A percentile compares a stretch with the other conserved stretches of the same genome.
These are phyloP conservation scores for Willowsia nigromaculata DNA, from an alignment of 2,888 invertebrate genomes.

Conservation along the genomic window DNA sequence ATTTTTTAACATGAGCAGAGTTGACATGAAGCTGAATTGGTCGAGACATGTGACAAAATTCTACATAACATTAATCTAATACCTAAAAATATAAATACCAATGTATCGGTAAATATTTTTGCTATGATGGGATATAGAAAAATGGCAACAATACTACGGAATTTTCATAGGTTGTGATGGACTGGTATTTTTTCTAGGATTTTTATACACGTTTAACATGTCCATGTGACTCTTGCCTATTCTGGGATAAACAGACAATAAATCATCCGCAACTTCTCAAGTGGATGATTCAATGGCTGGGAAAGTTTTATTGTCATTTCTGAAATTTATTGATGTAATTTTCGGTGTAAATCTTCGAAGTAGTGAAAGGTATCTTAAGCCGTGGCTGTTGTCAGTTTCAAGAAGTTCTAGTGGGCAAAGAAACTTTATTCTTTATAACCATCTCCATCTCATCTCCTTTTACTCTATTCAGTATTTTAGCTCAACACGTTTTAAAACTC, in stretches of 20 bases:
- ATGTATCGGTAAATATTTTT: too few relatives aligned
- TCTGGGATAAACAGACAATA: conserved; percentile 28
- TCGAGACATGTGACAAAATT: too few relatives aligned
- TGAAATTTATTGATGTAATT: conserved; percentile 64
- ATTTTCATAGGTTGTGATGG: neutral
- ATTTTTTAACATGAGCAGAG: too few relatives aligned
- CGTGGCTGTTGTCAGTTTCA: conserved; percentile 12
- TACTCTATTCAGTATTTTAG: neutral
- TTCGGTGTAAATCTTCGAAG: conserved; percentile 53
- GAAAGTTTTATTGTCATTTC: conserved; percentile 59
- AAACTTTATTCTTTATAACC: neutral
- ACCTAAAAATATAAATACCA: neutral
- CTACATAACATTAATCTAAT: neutral
- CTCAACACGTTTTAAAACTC: neutral
- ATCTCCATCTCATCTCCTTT: neutral
- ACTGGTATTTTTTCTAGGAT: conserved; percentile 1
- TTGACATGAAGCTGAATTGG: too few relatives aligned
- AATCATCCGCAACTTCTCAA: conserved; percentile 39
- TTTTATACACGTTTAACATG: neutral
- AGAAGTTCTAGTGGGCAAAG: neutral
- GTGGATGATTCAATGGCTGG: conserved; percentile 53
- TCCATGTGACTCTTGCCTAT: neutral
- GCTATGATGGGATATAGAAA: too few relatives aligned
- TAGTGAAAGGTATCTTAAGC: conserved; percentile 6
- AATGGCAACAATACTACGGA: too few relatives aligned